Percentiles rank a stretch among this genome's conserved stretches.
These are phyloP conservation scores for Drosophila sturtevanti DNA, from an alignment of 1,140 invertebrate species.

Conservation along the genomic window DNA sequence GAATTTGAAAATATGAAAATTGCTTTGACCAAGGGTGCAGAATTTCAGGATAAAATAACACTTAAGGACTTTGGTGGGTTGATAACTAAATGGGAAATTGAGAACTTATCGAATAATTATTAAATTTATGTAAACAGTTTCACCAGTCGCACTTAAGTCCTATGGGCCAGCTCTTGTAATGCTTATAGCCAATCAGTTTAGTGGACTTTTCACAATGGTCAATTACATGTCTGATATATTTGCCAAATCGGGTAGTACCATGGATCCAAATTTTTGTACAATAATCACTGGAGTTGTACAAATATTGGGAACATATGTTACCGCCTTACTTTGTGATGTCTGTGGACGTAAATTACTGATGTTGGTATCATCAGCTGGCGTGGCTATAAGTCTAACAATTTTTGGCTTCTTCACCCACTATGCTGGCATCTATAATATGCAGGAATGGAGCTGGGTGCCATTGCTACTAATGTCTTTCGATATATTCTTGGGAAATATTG, in stretches of 20 bases:
- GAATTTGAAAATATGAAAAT: conserved; percentile 60
- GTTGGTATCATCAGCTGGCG: conserved; percentile 52
- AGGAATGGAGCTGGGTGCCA: conserved; percentile 64
- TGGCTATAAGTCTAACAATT: conserved; percentile 39
- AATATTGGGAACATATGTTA: conserved; percentile 70
- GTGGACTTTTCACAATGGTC: conserved; percentile 61
- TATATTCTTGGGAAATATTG: conserved; percentile 69
- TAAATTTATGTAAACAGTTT: conserved; percentile 20
- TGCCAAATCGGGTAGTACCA: conserved; percentile 84
- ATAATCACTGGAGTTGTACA: conserved; percentile 84
- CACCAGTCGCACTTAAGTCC: conserved; percentile 28
- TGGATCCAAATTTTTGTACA: conserved; percentile 84
- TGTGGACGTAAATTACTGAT: conserved; percentile 56
- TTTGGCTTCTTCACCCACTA: conserved; percentile 56
- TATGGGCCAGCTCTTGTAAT: conserved; percentile 50
- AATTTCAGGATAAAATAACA: conserved; percentile 17
- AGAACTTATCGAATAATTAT: background rate
- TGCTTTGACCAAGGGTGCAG: conserved; percentile 32
- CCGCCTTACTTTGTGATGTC: conserved; percentile 62
- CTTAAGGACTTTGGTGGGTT: conserved; percentile 62
- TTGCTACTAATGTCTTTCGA: conserved; percentile 63
- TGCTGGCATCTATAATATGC: conserved; percentile 43
- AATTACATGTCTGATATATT: conserved; percentile 85
- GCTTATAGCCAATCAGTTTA: conserved; percentile 55
- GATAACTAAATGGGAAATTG: background rate